Evolutionary conservation across 1,140 invertebrate genomes (phyloP), one percentile per base, ranked within the genome.

Genomic region (Musca domestica): DNA sequence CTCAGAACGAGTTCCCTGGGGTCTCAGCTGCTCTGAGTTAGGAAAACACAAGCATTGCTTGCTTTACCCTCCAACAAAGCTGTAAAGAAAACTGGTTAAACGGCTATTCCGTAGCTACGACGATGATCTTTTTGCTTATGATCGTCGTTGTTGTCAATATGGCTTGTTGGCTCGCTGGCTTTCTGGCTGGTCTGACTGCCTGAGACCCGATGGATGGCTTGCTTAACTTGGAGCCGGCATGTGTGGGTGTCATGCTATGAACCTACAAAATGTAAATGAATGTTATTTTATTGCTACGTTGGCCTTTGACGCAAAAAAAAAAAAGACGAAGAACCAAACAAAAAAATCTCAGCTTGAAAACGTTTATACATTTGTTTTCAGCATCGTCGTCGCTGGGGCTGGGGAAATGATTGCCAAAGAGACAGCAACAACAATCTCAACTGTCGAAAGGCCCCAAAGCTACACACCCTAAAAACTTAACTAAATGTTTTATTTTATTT

Each of bases 211-310:
- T 41, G 34, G 34, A 41, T 41, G 34, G 25, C 54, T 23, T 15
- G 52, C 52, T 19, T 19, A 19, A 17, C 48, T 19, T 19, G 9
- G n/a, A 10, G 5, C 48, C 48, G 20, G 20, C 48, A 41, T 61
- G 56, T 61, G 56, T 61, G 56, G 56, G 56, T 61, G 56, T 61
- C 56, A 58, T 61, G 56, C n/a, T 61, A 61, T 61, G 56, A 61
- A 61, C 56, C 56, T 61, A 34, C 34, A 41, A 61, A 61, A 61
- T 61, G 56, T 61, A 61, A 61, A 61, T 61, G 56, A 61, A 61
- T 61, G 56, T 61, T 61, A 61, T 61, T 61, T 61, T 61, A 61
- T 61, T 61, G 56, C 56, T 61, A 19, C 56, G 56, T 61, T 61
- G 56, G 56, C 56, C 56, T 61, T 61, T 61, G 56, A 61, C 56